Evolutionary conservation across 2,113 vertebrate genomes (phyloP).

Genomic region (Tragelaphus scriptus): DNA sequence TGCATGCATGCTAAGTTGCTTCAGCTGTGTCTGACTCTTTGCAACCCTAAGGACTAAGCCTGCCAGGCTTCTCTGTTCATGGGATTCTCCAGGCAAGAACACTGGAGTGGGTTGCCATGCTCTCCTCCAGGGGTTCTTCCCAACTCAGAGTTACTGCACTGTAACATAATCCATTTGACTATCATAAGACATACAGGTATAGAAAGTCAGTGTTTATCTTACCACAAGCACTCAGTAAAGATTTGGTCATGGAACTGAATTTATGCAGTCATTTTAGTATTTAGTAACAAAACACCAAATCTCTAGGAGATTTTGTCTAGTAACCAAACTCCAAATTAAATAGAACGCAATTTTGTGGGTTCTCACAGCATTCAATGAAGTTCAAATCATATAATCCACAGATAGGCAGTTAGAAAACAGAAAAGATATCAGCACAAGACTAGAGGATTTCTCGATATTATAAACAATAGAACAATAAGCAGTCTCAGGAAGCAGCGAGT

Average conservation of each 20-base stretch:
- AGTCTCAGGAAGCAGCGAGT: background rate
- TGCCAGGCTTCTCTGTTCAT: background rate
- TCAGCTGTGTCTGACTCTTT: background rate
- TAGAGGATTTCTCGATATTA: background rate
- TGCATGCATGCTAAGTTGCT: background rate
- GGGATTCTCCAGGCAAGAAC: background rate
- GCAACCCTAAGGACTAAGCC: background rate
- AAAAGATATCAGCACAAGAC: background rate
- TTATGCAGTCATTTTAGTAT: background rate
- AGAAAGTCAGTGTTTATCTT: background rate
- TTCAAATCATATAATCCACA: background rate
- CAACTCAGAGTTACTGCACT: background rate
- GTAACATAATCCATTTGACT: background rate
- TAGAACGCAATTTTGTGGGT: background rate
- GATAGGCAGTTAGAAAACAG: background rate
- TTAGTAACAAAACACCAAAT: background rate
- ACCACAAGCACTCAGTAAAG: background rate
- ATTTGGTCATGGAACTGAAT: background rate
- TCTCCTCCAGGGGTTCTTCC: background rate
- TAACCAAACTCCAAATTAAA: background rate
- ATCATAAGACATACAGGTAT: background rate
- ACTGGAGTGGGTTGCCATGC: background rate
- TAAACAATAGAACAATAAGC: conserved; percentile 26
- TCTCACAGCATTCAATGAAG: background rate
- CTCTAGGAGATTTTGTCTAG: background rate